A percentile compares a stretch with the other conserved stretches of the same genome.
Evolutionary conservation across 2,113 vertebrate species (phyloP).

Genomic region (Rhinolophus sinicus): DNA sequence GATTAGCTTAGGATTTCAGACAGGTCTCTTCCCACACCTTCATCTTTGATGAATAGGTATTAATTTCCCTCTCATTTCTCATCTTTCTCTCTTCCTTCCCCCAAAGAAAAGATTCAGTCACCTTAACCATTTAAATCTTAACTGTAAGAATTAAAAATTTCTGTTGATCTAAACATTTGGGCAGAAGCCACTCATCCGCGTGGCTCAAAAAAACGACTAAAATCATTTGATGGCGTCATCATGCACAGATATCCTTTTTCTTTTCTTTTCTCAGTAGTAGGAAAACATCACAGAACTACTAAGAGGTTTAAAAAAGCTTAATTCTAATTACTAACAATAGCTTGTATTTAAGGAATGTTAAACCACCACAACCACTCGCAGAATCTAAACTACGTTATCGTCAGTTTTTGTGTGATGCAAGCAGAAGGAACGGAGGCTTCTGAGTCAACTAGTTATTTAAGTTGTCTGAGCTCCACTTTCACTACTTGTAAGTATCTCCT

Average conservation of each 20-base stretch:
- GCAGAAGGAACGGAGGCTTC: background rate
- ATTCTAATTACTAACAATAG: background rate
- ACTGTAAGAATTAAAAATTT: background rate
- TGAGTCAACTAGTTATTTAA: background rate
- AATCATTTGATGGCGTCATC: background rate
- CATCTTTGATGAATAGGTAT: background rate
- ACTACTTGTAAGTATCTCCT: background rate
- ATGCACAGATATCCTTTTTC: background rate
- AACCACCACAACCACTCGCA: background rate
- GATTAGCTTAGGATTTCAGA: background rate
- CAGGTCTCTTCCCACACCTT: background rate
- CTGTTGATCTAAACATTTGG: background rate
- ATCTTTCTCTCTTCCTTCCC: background rate
- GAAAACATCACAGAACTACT: background rate
- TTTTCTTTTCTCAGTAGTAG: background rate
- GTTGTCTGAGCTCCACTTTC: background rate
- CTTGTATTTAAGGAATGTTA: background rate
- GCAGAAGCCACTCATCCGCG: background rate
- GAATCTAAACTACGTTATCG: background rate
- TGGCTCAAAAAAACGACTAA: background rate
- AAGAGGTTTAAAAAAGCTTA: background rate
- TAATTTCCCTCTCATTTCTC: background rate
- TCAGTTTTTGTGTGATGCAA: background rate
- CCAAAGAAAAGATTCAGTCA: background rate
- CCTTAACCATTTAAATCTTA: background rate